Conservation (phyloP, 2,888 invertebrate species). For the Drosophila affinis region DNA sequence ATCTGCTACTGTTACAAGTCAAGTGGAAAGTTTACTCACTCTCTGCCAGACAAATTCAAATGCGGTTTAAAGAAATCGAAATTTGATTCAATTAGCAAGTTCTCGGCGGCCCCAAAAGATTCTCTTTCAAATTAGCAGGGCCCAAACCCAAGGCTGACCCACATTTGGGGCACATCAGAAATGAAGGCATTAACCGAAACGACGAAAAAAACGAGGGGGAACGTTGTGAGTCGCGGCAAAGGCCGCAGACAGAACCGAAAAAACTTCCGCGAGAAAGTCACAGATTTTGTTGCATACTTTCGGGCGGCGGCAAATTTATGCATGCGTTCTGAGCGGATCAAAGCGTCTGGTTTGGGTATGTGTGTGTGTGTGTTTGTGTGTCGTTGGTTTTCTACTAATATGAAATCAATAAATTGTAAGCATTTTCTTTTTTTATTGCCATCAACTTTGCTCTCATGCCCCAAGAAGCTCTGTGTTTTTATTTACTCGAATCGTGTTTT, state of each 20-base stretch:
- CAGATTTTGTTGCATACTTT: slow-evolving; percentile 68
- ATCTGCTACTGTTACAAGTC: not conserved
- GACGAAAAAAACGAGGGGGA: not conserved
- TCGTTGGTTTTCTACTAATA: slow-evolving; percentile 48
- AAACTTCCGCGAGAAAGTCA: slow-evolving; percentile 28
- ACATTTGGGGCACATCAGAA: slow-evolving; percentile 63
- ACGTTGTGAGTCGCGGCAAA: too few relatives aligned
- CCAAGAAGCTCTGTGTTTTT: slow-evolving; percentile 52
- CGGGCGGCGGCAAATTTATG: slow-evolving; percentile 67
- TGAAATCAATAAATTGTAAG: slow-evolving; percentile 74
- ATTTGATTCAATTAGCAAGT: slow-evolving; percentile 64
- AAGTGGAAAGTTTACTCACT: slow-evolving; percentile 25
- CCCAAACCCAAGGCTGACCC: slow-evolving; percentile 25
- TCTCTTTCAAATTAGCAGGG: slow-evolving; percentile 41
- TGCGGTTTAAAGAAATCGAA: slow-evolving; percentile 54
- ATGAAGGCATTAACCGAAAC: slow-evolving; percentile 64
- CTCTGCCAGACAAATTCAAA: not conserved
- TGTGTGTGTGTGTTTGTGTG: slow-evolving; percentile 16
- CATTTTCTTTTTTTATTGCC: slow-evolving; percentile 60
- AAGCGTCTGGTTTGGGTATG: not conserved
- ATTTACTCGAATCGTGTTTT: slow-evolving; percentile 58
- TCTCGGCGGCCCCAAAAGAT: slow-evolving; percentile 42
- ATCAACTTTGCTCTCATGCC: slow-evolving; percentile 42
- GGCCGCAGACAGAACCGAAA: too few relatives aligned
- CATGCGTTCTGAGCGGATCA: slow-evolving; percentile 25